A percentile compares a stretch with the other conserved stretches of the same genome.
phyloP scores from a whole-genome alignment of 2,888 invertebrate species.

The Cheilosia pagana region DNA sequence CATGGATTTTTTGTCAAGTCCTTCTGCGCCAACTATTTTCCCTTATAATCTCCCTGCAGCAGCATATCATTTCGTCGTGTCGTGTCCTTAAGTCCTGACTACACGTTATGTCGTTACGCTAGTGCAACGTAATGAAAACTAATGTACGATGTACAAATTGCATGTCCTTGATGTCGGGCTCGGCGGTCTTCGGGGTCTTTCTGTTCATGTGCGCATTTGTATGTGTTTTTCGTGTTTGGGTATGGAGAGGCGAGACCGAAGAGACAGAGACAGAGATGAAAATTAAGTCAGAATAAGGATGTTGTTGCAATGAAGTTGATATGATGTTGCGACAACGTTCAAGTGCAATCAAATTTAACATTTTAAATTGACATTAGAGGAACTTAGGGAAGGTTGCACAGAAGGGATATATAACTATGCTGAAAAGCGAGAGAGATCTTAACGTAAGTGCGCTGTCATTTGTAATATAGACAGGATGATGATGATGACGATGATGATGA shows the following conservation, averaged over 20 bases:
- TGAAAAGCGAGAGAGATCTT: slow-evolving; percentile 55
- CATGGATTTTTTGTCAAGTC: slow-evolving; percentile 36
- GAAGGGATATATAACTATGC: neutral
- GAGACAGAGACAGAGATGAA: slow-evolving; percentile 61
- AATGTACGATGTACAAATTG: slow-evolving; percentile 74
- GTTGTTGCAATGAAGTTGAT: slow-evolving; percentile 73
- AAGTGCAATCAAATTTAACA: slow-evolving; percentile 75
- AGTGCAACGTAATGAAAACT: slow-evolving; percentile 74
- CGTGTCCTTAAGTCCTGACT: slow-evolving; percentile 71
- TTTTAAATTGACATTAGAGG: slow-evolving; percentile 73
- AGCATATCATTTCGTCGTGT: slow-evolving; percentile 71
- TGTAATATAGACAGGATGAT: slow-evolving; percentile 52
- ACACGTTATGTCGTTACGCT: slow-evolving; percentile 74
- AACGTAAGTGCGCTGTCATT: slow-evolving; percentile 64
- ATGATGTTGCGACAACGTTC: slow-evolving; percentile 74
- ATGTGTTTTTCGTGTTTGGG: slow-evolving; percentile 5
- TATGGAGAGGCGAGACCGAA: slow-evolving; percentile 24
- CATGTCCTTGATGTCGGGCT: slow-evolving; percentile 65
- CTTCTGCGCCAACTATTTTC: slow-evolving; percentile 60
- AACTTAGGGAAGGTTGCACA: slow-evolving; percentile 47
- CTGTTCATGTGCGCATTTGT: neutral
- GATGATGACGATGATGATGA: slow-evolving; percentile 37
- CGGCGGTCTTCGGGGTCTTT: neutral
- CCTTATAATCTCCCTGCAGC: slow-evolving; percentile 64
- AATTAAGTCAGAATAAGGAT: slow-evolving; percentile 74